A percentile compares a stretch with the other conserved stretches of the same genome.
These are phyloP conservation scores for Halichondria panicea DNA, from an alignment of 37 sponge, comb jelly and placozoan genomes.

Conservation along the genomic window DNA sequence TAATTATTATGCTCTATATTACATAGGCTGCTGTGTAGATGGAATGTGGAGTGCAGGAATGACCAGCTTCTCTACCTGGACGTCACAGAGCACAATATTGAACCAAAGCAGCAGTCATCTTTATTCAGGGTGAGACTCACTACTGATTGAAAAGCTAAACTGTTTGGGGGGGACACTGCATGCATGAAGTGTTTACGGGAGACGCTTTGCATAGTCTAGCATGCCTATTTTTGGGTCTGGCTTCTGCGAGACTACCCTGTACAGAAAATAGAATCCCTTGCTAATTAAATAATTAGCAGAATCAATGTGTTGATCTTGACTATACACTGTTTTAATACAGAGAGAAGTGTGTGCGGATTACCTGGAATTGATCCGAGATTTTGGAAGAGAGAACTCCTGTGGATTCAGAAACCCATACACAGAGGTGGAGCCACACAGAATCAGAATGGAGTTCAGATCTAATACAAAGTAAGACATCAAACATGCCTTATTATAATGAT, in stretches of 20 bases:
- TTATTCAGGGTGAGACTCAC: slow-evolving; percentile 13
- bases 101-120: slow-evolving; percentile 1
- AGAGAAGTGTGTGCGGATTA: slow-evolving; percentile 46
- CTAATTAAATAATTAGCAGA: too few species aligned
- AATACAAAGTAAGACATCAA: slow-evolving; percentile 36
- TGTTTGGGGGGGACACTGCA: too few species aligned
- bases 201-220: background rate
- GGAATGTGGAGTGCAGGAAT: slow-evolving; percentile 24
- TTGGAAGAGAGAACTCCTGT: slow-evolving; percentile 31
- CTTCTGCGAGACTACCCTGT: too few species aligned
- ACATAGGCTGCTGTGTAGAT: slow-evolving; percentile 45
- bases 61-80: slow-evolving; percentile 43
- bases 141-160: background rate
- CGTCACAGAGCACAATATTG: slow-evolving; percentile 24
- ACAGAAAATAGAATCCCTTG: too few species aligned
- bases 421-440: slow-evolving; percentile 31
- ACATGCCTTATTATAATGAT: too few species aligned
- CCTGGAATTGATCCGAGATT: slow-evolving; percentile 25
- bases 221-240: too few species aligned
- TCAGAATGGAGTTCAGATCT: slow-evolving; percentile 39
- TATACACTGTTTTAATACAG: background rate
- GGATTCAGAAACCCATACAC: background rate
- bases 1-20: too few species aligned
- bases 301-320: too few species aligned
- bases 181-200: background rate